These are phyloP conservation scores for Monochamus saltuarius DNA, from an alignment of 1,140 invertebrate species.

Conservation along the genomic window DNA sequence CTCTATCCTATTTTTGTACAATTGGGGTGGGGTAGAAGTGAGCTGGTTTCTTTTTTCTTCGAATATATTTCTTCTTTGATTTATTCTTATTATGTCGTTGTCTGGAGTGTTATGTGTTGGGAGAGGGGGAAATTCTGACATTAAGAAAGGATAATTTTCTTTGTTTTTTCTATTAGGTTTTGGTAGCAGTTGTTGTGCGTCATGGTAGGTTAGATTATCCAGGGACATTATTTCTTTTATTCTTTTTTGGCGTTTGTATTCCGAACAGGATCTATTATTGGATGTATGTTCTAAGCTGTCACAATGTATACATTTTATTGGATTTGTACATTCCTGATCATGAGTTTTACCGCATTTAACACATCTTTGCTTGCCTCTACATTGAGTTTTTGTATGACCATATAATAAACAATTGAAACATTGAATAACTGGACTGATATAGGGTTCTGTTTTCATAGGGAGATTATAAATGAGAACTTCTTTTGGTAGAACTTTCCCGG, in stretches of 20 bases:
- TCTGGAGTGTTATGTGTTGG: not conserved
- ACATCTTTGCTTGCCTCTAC: slow-evolving; percentile 15
- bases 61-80: not conserved
- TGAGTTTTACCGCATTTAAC: slow-evolving; percentile 7
- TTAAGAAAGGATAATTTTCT: not conserved
- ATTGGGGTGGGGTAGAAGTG: too few relatives aligned
- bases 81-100: not conserved
- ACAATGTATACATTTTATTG: slow-evolving; percentile 16
- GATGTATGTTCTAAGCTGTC: slow-evolving; percentile 12
- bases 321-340: not conserved
- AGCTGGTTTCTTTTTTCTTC: too few relatives aligned
- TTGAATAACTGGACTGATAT: slow-evolving; percentile 15
- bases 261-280: slow-evolving; percentile 16
- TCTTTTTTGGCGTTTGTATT: slow-evolving; percentile 18
- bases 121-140: not conserved
- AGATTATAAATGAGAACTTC: slow-evolving; percentile 4
- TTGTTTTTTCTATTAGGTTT: not conserved
- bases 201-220: slow-evolving; percentile 19
- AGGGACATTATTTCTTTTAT: slow-evolving; percentile 23
- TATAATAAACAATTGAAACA: slow-evolving; percentile 18
- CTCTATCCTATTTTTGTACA: not conserved
- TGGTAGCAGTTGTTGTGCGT: slow-evolving; percentile 5
- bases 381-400: slow-evolving; percentile 12
- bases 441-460: slow-evolving; percentile 4
- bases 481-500: slow-evolving; percentile 13